These are phyloP conservation scores for Addax nasomaculatus DNA, from an alignment of 2,113 vertebrate genomes.

Conservation along the genomic window DNA sequence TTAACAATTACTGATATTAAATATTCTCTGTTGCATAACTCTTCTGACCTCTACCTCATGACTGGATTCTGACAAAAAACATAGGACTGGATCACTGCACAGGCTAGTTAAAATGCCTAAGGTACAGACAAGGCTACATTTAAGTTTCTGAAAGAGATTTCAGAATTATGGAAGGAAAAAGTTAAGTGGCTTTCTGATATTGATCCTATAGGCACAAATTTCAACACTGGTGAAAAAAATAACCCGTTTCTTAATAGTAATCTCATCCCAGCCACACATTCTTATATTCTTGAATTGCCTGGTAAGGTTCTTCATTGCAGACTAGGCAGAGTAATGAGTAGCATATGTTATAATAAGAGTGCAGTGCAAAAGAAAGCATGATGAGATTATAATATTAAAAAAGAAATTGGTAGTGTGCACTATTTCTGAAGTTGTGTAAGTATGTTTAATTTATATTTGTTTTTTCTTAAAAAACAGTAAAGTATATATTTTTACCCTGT, in stretches of 20 bases:
- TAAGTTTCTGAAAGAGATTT: background rate
- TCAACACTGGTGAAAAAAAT: background rate
- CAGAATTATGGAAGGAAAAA: background rate
- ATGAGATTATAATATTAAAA: background rate
- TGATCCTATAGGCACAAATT: slow-evolving; percentile 4
- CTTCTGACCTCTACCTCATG: background rate
- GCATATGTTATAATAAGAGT: background rate
- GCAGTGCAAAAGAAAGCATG: background rate
- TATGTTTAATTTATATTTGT: background rate
- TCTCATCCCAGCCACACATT: background rate
- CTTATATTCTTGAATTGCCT: background rate
- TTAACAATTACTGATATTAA: background rate
- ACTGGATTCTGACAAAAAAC: background rate
- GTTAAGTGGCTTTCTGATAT: slow-evolving; percentile 4
- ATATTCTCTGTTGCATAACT: background rate
- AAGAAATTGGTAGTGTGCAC: background rate
- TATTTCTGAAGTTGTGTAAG: background rate
- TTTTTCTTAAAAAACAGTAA: background rate
- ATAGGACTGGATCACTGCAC: background rate
- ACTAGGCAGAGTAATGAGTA: background rate
- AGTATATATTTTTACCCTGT: background rate
- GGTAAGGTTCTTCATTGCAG: background rate
- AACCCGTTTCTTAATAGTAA: background rate
- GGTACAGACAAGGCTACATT: background rate
- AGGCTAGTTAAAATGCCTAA: slow-evolving; percentile 24